A percentile compares a stretch with the other conserved stretches of the same genome.
Conservation (phyloP, 2,797 vertebrate species). For the Rhynchonycteris naso region DNA sequence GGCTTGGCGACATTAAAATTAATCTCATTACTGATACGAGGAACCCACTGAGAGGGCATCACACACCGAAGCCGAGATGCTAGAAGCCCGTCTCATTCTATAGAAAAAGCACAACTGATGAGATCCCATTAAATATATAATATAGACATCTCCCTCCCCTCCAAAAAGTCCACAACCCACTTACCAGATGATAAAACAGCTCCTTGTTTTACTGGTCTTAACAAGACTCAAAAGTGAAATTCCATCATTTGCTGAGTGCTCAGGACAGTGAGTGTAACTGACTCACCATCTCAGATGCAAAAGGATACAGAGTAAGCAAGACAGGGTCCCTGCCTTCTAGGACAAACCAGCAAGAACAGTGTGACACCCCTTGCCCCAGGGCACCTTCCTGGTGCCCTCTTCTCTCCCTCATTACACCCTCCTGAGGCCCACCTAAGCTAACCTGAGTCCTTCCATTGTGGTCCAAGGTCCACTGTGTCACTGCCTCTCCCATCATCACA, state of each 20-base stretch:
- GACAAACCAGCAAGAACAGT: not conserved
- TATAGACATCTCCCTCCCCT: not conserved
- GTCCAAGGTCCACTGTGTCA: not conserved
- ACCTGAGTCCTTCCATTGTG: not conserved
- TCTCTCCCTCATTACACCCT: not conserved
- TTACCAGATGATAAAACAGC: not conserved
- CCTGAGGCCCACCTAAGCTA: not conserved
- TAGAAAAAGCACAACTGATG: not conserved
- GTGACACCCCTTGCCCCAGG: no score
- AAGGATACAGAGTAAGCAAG: not conserved
- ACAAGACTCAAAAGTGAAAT: not conserved
- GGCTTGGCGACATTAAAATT: slow-evolving; percentile 44
- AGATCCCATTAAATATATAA: not conserved
- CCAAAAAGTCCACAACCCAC: not conserved
- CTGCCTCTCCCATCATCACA: not conserved
- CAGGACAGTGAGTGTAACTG: not conserved
- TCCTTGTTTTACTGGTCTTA: not conserved
- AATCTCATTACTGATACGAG: slow-evolving; percentile 26
- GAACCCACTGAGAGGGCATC: not conserved
- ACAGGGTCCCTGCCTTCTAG: not conserved
- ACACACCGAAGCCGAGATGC: not conserved
- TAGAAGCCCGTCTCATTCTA: not conserved
- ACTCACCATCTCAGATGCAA: not conserved
- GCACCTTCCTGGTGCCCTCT: not conserved
- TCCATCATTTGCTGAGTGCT: not conserved